Evolutionary conservation across 2,888 invertebrate species (phyloP).

Genomic region (Melieria crassipennis): DNA sequence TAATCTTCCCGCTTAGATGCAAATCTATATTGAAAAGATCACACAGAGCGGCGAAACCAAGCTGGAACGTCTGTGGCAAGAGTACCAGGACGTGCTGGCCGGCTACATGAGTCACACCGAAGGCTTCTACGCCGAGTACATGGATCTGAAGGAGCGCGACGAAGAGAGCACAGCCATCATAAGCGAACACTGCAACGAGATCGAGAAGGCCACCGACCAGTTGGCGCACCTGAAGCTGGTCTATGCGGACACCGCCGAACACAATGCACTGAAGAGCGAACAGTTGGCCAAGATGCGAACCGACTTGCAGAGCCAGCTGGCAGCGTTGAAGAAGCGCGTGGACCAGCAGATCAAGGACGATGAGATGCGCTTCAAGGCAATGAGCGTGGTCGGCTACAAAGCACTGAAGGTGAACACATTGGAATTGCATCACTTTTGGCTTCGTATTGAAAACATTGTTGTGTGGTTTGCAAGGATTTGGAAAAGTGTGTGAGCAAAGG

Average conservation of each 20-base stretch:
- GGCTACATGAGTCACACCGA: slow-evolving; percentile 65
- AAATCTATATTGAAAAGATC: slow-evolving; percentile 64
- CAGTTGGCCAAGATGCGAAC: slow-evolving; percentile 68
- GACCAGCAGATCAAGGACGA: slow-evolving; percentile 68
- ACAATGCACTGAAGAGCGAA: slow-evolving; percentile 66
- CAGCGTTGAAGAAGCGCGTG: slow-evolving; percentile 69
- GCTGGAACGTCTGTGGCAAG: slow-evolving; percentile 67
- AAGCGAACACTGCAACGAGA: slow-evolving; percentile 63
- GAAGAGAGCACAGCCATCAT: slow-evolving; percentile 60
- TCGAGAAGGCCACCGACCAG: slow-evolving; percentile 59
- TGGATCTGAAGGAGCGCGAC: slow-evolving; percentile 65
- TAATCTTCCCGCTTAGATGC: slow-evolving; percentile 54
- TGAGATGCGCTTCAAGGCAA: slow-evolving; percentile 68
- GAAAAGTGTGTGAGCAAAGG: slow-evolving; percentile 70
- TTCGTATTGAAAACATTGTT: background rate
- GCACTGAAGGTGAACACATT: slow-evolving; percentile 48
- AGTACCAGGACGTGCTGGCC: slow-evolving; percentile 63
- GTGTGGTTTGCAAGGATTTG: slow-evolving; percentile 63
- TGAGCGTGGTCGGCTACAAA: slow-evolving; percentile 73
- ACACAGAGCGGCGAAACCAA: slow-evolving; percentile 66
- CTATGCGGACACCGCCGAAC: slow-evolving; percentile 66
- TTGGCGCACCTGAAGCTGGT: slow-evolving; percentile 66
- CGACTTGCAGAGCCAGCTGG: slow-evolving; percentile 66
- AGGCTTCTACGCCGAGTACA: slow-evolving; percentile 65
- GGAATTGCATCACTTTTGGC: background rate